Percentiles rank a stretch among this genome's conserved stretches.
These are phyloP conservation scores for Pangasianodon hypophthalmus DNA, from an alignment of 2,113 vertebrate genomes.

Conservation along the genomic window DNA sequence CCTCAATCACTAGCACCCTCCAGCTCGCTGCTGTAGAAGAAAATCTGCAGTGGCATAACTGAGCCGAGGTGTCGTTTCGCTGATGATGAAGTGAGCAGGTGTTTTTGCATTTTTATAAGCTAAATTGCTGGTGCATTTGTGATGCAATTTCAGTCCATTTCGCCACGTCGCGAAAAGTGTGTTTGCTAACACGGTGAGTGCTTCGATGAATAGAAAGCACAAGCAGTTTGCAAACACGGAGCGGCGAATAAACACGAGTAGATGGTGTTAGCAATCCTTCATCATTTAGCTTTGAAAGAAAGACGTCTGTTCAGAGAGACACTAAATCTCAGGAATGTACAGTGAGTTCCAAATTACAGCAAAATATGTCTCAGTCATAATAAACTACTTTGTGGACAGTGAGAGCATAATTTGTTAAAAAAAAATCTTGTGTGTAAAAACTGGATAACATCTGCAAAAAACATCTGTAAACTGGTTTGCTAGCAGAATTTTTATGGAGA, in stretches of 20 bases:
- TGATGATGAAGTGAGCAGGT: not conserved
- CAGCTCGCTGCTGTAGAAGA: not conserved
- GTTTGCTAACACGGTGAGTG: not conserved
- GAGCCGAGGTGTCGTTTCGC: not conserved
- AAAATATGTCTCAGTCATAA: not conserved
- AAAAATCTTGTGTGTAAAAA: too few relatives aligned
- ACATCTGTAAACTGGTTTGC: not conserved
- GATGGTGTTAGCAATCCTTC: not conserved
- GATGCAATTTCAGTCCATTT: not conserved
- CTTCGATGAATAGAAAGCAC: not conserved
- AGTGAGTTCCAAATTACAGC: not conserved
- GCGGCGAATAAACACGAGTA: not conserved
- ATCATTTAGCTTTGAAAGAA: not conserved
- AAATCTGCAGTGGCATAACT: not conserved
- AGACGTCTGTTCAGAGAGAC: too few relatives aligned
- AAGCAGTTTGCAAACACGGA: not conserved
- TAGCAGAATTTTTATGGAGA: not conserved
- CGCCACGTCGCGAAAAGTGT: not conserved
- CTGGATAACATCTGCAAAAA: not conserved
- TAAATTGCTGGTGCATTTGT: not conserved
- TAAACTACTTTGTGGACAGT: not conserved
- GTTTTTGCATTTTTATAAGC: conserved; percentile 4
- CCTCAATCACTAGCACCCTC: not conserved
- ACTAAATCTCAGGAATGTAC: not conserved
- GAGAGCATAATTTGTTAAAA: not conserved